These are phyloP conservation scores for Coelopa frigida DNA, from an alignment of 1,140 invertebrate genomes.

Conservation along the genomic window DNA sequence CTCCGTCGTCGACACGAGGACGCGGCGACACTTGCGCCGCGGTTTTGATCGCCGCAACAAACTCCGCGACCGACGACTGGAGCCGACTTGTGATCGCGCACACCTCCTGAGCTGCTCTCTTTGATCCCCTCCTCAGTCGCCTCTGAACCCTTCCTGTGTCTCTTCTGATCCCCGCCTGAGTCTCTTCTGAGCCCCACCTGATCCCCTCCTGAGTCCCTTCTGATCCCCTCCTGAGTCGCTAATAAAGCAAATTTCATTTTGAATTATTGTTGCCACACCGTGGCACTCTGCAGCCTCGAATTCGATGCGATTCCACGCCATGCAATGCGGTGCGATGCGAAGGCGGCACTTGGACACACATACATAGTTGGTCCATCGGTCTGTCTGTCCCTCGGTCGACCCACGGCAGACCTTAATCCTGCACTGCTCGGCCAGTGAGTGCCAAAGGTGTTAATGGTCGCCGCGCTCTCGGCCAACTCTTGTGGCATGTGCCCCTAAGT, in stretches of 20 bases:
- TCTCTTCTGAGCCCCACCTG: too few relatives aligned
- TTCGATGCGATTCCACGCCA: neutral
- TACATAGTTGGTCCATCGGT: too few relatives aligned
- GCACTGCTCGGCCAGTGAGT: neutral
- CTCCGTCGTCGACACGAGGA: neutral
- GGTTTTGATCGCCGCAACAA: too few relatives aligned
- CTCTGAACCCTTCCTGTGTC: too few relatives aligned
- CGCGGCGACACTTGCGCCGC: slow-evolving; percentile 6
- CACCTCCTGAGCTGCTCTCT: too few relatives aligned
- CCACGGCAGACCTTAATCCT: too few relatives aligned
- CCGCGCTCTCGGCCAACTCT: slow-evolving; percentile 2
- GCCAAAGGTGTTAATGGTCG: slow-evolving; percentile 37
- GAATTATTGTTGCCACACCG: slow-evolving; percentile 33
- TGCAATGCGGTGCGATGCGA: slow-evolving; percentile 28
- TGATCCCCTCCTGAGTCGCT: slow-evolving; percentile 14
- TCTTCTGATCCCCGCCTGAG: too few relatives aligned
- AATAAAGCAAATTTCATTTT: slow-evolving; percentile 45
- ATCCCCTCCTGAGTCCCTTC: neutral
- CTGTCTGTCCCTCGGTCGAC: neutral
- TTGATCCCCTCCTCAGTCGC: too few relatives aligned
- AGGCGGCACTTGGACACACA: too few relatives aligned
- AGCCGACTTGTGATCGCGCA: too few relatives aligned
- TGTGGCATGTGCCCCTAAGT: slow-evolving; percentile 34
- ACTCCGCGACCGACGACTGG: too few relatives aligned
- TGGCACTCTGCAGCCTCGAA: neutral